Evolutionary conservation across 2,888 invertebrate species (phyloP).

Genomic region (Cephus rjabovi): DNA sequence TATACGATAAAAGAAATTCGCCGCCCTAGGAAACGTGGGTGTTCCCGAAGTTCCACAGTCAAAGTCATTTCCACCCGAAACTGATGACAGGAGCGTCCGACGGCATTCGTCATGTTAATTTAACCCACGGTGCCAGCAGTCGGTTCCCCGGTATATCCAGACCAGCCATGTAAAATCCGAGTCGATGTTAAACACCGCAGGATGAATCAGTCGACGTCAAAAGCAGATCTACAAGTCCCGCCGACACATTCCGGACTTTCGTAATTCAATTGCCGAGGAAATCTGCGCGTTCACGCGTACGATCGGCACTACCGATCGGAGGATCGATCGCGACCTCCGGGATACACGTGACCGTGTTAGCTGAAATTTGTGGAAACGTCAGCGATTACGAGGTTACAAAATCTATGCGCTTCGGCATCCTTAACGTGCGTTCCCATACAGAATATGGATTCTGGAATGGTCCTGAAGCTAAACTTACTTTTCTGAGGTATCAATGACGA

Average conservation of each 20-base stretch:
- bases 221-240: slow-evolving; percentile 58
- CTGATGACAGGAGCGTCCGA: not conserved
- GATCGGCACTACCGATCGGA: not conserved
- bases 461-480: no score
- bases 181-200: slow-evolving; percentile 50
- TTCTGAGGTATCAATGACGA: no score
- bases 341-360: not conserved
- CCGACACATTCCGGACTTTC: slow-evolving; percentile 36
- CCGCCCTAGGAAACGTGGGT: not conserved
- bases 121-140: not conserved
- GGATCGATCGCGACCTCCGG: not conserved
- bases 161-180: slow-evolving; percentile 47
- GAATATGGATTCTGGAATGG: no score
- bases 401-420: not conserved
- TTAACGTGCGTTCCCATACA: no score
- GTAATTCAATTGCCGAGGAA: slow-evolving; percentile 39
- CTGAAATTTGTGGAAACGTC: not conserved
- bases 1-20: not conserved
- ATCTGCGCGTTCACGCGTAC: slow-evolving; percentile 38
- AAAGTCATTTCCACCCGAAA: no score
- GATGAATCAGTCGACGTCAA: slow-evolving; percentile 56
- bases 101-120: not conserved
- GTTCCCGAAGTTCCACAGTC: no score
- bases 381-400: not conserved
- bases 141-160: not conserved